Conservation (phyloP, 2,797 vertebrate species). For the Borostomias antarcticus region DNA sequence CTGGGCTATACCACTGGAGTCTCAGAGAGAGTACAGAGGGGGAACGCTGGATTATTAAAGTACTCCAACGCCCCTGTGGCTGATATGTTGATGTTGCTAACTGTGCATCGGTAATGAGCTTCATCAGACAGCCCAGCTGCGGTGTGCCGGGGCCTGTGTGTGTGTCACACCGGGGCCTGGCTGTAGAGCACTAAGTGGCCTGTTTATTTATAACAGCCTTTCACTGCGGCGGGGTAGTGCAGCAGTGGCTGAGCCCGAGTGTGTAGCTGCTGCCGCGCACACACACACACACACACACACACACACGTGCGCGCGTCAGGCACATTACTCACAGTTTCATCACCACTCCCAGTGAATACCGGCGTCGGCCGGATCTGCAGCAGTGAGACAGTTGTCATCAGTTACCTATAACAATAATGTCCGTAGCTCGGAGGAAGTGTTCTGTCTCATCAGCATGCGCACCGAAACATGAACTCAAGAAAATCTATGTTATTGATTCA, state of each 20-base stretch:
- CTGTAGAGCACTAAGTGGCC: slow-evolving; percentile 43
- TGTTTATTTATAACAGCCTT: slow-evolving; percentile 55
- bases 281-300: too few species aligned
- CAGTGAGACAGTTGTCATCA: slow-evolving; percentile 43
- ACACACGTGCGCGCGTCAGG: too few species aligned
- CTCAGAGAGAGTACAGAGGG: background rate
- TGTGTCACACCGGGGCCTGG: slow-evolving; percentile 26
- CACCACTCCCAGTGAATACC: slow-evolving; percentile 60
- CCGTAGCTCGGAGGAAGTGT: slow-evolving; percentile 25
- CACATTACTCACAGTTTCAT: slow-evolving; percentile 66
- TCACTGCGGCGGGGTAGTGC: slow-evolving; percentile 37
- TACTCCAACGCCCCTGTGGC: slow-evolving; percentile 15
- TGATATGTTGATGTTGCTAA: slow-evolving; percentile 37
- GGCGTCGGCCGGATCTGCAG: slow-evolving; percentile 55
- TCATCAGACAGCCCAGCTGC: slow-evolving; percentile 46
- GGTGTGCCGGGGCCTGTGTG: slow-evolving; percentile 49
- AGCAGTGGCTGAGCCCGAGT: slow-evolving; percentile 22
- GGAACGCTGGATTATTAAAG: slow-evolving; percentile 5
- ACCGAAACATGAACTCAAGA: background rate
- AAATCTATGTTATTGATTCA: too few species aligned
- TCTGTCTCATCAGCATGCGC: slow-evolving; percentile 27
- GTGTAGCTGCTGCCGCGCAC: slow-evolving; percentile 34
- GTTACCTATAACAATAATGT: slow-evolving; percentile 41
- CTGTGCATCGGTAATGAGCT: slow-evolving; percentile 38
- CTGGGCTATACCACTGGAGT: too few species aligned